phyloP scores from a whole-genome alignment of 2,888 invertebrate species.

The Acleris laterana region DNA sequence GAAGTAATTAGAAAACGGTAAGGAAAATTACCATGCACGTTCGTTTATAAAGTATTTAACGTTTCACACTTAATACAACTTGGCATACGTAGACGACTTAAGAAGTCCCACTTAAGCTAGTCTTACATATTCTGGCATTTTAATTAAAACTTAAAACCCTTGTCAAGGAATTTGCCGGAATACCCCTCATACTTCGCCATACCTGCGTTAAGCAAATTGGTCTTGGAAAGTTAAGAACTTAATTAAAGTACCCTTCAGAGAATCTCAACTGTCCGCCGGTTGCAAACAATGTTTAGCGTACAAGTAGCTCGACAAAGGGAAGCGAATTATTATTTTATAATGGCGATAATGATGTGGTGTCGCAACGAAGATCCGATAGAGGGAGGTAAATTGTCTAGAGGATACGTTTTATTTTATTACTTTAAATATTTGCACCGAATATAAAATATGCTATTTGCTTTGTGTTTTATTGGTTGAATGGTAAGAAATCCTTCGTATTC shows the following conservation, averaged over 20 bases:
- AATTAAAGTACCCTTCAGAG: slow-evolving; percentile 53
- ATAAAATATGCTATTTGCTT: no score
- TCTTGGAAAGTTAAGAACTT: slow-evolving; percentile 58
- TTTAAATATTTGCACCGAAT: no score
- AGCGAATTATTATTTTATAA: slow-evolving; percentile 25
- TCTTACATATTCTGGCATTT: slow-evolving; percentile 45
- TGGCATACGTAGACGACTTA: slow-evolving; percentile 42
- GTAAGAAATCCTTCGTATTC: no score
- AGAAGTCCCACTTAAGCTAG: slow-evolving; percentile 35
- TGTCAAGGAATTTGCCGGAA: slow-evolving; percentile 52
- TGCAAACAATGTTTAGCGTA: slow-evolving; percentile 47
- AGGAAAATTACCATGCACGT: no score
- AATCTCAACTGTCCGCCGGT: slow-evolving; percentile 44
- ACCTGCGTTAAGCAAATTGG: slow-evolving; percentile 49
- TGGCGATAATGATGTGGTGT: slow-evolving; percentile 3
- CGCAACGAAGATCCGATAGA: background rate
- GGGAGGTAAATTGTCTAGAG: no score
- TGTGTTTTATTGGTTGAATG: no score
- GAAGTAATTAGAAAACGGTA: no score
- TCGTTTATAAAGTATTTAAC: background rate
- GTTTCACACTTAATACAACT: slow-evolving; percentile 34
- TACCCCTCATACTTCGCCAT: slow-evolving; percentile 44
- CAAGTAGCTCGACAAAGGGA: slow-evolving; percentile 39
- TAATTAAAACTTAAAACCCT: slow-evolving; percentile 63
- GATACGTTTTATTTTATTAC: no score